Evolutionary conservation across 1,140 invertebrate genomes (phyloP), one percentile per base, ranked within the genome.

Genomic region (Pseudobourletiella spinata): DNA sequence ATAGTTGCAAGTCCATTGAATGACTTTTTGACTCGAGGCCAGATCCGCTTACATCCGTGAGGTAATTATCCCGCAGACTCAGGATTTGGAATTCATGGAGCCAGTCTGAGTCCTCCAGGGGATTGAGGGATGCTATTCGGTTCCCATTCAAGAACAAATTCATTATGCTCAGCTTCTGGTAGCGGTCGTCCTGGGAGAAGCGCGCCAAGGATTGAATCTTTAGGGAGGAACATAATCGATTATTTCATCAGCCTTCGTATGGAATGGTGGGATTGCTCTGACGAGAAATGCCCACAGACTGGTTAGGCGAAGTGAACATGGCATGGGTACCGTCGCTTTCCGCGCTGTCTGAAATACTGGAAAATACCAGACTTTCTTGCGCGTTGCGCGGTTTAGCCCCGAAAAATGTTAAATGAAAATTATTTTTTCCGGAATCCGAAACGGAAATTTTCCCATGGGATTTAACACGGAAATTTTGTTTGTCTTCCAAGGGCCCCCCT

Each of bases 131-230:
- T 8, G 80, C 77, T 18, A 91, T 80, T 20, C 74, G 75, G 73
- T 91, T 91, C 69, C 87, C 79, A 69, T 89, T 86, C 56, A 91
- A 71, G 72, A 86, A 87, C 2, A 91, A 72, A 70, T 89, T 86
- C 29, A 82, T 73, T 0, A 90, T 78, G 59, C 78, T 76, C 35
- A 76, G 77, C 20, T 63, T 50, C 3, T 26, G 29, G 30, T 58
- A 67, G 8, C 57, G 32, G n/a, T 48, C 46, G 29, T 62, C 62
- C 2, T 58, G 42, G n/a, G 65, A 64, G 57, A 71, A 71, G 14
- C 30, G 57, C 39, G 57, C 25, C 59, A 69, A 59, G 8, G 64
- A 64, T 2, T 44, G 51, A 28, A 69, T 69, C 65, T 67, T 35
- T 16, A 20, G 6, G 16, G 24, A 48, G 22, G 18, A 11, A 25